phyloP scores from a whole-genome alignment of 2,797 vertebrate species.

The Lithobates pipiens region DNA sequence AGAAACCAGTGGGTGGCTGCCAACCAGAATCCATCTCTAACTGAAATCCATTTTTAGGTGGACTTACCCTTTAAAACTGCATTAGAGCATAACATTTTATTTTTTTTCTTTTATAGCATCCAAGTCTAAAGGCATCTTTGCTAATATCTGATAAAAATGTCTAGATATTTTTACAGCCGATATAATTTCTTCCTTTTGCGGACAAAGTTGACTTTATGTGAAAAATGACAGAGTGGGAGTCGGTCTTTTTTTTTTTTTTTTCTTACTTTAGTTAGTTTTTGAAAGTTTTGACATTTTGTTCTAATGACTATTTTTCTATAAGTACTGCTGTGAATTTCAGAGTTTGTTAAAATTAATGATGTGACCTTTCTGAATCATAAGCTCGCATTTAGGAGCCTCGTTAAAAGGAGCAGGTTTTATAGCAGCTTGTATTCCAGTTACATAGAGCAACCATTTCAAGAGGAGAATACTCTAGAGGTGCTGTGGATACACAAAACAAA shows the following conservation, averaged over 20 bases:
- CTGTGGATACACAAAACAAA: not conserved
- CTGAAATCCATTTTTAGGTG: no score
- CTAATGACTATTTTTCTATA: not conserved
- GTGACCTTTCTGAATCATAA: constrained; percentile 26
- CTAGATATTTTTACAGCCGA: no score
- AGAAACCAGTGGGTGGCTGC: no score
- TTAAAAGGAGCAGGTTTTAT: not conserved
- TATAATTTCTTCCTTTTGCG: no score
- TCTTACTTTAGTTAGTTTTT: constrained; percentile 41
- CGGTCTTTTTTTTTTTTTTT: not conserved
- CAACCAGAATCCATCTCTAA: no score
- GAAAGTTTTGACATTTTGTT: constrained; percentile 27
- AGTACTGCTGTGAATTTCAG: not conserved
- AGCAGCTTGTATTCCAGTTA: not conserved
- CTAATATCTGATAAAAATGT: no score
- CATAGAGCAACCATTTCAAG: not conserved
- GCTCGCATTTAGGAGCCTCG: not conserved
- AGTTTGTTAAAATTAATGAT: constrained; percentile 22
- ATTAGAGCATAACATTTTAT: no score
- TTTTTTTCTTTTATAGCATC: no score
- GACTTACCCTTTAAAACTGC: no score
- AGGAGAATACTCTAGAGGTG: not conserved
- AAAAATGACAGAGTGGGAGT: constrained; percentile 55
- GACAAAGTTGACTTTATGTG: constrained; percentile 44
- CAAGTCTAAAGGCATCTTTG: no score